A percentile compares a stretch with the other conserved stretches of the same genome.
phyloP scores from a whole-genome alignment of 2,113 vertebrate genomes.

The Dryoscopus gambensis region DNA sequence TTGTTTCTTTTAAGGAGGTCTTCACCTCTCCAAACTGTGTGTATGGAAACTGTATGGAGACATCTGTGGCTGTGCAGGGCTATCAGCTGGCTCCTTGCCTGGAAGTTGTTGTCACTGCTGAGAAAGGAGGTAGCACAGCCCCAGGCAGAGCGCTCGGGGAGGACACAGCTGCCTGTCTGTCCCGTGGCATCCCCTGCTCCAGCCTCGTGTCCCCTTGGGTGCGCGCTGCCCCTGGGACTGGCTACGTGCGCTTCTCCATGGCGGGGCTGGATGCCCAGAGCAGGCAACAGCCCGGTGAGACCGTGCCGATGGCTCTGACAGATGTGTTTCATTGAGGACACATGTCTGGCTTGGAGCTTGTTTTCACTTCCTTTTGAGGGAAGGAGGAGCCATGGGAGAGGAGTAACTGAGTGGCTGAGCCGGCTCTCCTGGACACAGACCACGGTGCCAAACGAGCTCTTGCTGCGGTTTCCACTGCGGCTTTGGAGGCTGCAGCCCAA shows the following conservation, averaged over 20 bases:
- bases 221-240: not conserved
- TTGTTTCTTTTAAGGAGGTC: not conserved
- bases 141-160: not conserved
- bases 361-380: conserved; percentile 29
- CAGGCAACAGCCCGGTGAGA: not conserved
- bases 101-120: not conserved
- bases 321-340: conserved; percentile 40
- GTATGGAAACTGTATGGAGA: not conserved
- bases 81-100: not conserved
- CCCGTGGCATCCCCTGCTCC: not conserved
- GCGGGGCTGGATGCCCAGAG: rapidly evolving
- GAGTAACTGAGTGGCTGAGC: not conserved
- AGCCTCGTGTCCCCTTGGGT: not conserved
- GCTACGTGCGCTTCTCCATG: not conserved
- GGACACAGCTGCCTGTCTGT: not conserved
- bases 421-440: not conserved
- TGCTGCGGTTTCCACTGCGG: not conserved
- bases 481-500: not conserved
- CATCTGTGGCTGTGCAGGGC: not conserved
- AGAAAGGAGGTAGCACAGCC: not conserved
- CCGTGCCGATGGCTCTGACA: not conserved
- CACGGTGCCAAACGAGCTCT: not conserved
- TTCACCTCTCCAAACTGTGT: not conserved
- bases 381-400: conserved; percentile 13
- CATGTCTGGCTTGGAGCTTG: conserved; percentile 16